phyloP scores from a whole-genome alignment of 1,140 invertebrate genomes.

The Rhagoletis pomonella region DNA sequence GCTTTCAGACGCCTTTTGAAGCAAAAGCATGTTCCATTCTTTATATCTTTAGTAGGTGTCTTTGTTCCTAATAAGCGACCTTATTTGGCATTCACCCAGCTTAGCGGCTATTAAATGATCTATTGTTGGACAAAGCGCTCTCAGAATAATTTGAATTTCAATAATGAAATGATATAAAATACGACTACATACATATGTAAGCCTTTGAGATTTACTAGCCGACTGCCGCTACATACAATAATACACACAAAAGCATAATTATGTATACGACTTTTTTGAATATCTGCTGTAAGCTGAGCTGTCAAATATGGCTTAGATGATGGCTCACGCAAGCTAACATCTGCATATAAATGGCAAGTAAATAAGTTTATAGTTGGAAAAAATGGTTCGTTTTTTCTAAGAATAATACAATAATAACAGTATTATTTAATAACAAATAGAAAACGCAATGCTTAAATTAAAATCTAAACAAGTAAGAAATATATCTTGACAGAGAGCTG shows the following conservation, averaged over 20 bases:
- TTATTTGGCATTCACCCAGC: neutral
- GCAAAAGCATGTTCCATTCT: no score
- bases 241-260: neutral
- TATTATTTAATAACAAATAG: neutral
- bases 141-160: neutral
- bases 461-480: neutral
- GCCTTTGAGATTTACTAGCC: neutral
- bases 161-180: slow-evolving; percentile 1
- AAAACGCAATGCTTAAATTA: neutral
- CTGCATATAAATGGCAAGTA: neutral
- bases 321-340: slow-evolving; percentile 13
- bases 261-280: no score
- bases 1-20: no score
- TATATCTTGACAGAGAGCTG: neutral
- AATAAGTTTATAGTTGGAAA: slow-evolving; percentile 1
- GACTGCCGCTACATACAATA: neutral
- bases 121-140: neutral
- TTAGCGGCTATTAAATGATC: neutral
- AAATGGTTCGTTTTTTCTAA: neutral
- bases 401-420: no score
- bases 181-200: neutral
- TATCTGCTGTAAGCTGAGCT: neutral
- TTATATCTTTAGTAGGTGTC: neutral
- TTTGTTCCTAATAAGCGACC: neutral
- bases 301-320: slow-evolving; percentile 20